Base-by-base conservation (phyloP, 2,113 vertebrate species). In the Syrmaticus mikado region DNA sequence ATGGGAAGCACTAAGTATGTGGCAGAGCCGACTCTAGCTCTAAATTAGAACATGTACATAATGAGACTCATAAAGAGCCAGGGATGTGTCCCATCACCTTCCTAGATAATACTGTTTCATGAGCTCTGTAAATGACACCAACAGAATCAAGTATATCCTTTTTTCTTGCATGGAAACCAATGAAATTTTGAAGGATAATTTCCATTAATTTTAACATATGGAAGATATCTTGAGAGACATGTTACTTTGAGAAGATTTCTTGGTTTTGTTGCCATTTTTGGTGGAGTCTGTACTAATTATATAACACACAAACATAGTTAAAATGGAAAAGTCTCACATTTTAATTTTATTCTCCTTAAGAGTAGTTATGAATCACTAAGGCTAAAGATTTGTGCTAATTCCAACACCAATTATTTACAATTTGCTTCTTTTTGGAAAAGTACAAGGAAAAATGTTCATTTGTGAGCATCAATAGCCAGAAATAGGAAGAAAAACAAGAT, bases 1-100 rank as follows among this genome's bases (percentile, higher is more conserved):
- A 14, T 0, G 0, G 5, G 5, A 20, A 83, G 22, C 11, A n/a
- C 13, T 20, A 7, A 34, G 5, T 11, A 11, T 0, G 0, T 21
- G 14, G 45, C 22, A 66, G 77, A 67, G 14, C 10, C 24, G 14
- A 2, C 3, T 83, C 14, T 24, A 52, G 14, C 8, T 34, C 21
- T 22, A 32, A 4, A 21, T 32, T 20, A 17, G 16, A 40, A 40
- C 2, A 12, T 27, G 28, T 0, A 58, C 55, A 19, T 58, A 58
- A 12, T n/a, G 32, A 32, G 8, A 52, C 43, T 70, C 41, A 18
- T 3, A 72, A 60, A 70, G 19, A 32, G 6, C 20, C 41, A 74
- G 11, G 3, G 4, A 41, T 77, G 27, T 34, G 36, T 28, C 11
- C 27, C 13, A 22, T 71, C 38, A 38, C 18, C 38, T 81, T 74